These are phyloP conservation scores for Abrostola tripartita DNA, from an alignment of 2,888 invertebrate genomes.

Conservation along the genomic window DNA sequence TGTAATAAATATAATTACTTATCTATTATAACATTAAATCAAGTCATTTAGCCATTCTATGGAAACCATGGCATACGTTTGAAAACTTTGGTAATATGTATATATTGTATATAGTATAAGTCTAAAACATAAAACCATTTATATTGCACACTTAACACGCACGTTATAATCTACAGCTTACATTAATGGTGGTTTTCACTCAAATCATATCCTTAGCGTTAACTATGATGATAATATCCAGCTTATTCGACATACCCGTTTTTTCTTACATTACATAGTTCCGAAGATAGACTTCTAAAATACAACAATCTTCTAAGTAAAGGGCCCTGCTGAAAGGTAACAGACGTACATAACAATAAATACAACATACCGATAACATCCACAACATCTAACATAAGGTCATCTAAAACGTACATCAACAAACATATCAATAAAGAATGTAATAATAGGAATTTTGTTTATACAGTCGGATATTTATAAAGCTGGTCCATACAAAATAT, in stretches of 20 bases:
- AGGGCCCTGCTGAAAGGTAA: conserved; percentile 32
- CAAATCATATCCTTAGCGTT: conserved; percentile 30
- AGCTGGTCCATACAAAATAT: conserved; percentile 24
- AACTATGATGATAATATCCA: conserved; percentile 26
- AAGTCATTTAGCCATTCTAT: conserved; percentile 12
- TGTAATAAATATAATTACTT: conserved; percentile 20
- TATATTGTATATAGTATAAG: conserved; percentile 10
- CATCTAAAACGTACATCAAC: conserved; percentile 42
- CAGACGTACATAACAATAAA: conserved; percentile 31
- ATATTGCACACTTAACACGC: conserved; percentile 43
- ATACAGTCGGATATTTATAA: conserved; percentile 25
- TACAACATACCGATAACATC: conserved; percentile 34
- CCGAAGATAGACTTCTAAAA: conserved; percentile 36
- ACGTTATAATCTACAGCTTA: conserved; percentile 32
- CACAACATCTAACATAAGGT: conserved; percentile 45
- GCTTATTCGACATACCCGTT: conserved; percentile 48
- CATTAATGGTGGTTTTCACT: conserved; percentile 23
- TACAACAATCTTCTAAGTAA: conserved; percentile 47
- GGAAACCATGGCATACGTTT: conserved; percentile 22
- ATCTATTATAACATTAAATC: conserved; percentile 4
- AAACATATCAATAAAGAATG: conserved; percentile 36
- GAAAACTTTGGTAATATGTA: conserved; percentile 38
- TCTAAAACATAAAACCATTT: conserved; percentile 23
- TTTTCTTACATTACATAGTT: conserved; percentile 27
- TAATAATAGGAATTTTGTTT: conserved; percentile 40